These are phyloP conservation scores for Macropodus opercularis DNA, from an alignment of 2,797 vertebrate genomes.

Conservation along the genomic window DNA sequence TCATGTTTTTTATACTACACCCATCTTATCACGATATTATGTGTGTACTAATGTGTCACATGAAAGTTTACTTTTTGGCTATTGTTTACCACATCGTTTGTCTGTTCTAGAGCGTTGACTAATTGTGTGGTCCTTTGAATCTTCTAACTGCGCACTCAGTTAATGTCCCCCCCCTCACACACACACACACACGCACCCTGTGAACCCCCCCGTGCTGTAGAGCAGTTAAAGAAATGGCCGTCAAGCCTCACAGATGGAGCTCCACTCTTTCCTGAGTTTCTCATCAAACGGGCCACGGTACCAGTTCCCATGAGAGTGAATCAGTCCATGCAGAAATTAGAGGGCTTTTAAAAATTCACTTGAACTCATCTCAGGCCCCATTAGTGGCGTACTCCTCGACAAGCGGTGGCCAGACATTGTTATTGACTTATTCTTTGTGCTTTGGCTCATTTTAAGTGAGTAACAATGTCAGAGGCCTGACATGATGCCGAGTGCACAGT, in stretches of 20 bases:
- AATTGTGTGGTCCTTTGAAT: slow-evolving; percentile 61
- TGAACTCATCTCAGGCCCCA: slow-evolving; percentile 73
- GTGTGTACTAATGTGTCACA: slow-evolving; percentile 77
- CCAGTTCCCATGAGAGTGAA: slow-evolving; percentile 66
- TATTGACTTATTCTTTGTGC: slow-evolving; percentile 77
- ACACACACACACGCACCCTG: neutral
- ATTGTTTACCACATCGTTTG: slow-evolving; percentile 60
- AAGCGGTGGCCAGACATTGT: slow-evolving; percentile 61
- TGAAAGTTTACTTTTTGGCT: slow-evolving; percentile 59
- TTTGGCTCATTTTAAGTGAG: slow-evolving; percentile 71
- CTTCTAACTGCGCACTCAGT: slow-evolving; percentile 38
- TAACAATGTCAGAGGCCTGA: slow-evolving; percentile 61
- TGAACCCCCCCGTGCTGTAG: slow-evolving; percentile 38
- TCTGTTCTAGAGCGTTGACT: slow-evolving; percentile 63
- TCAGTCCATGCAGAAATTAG: slow-evolving; percentile 70
- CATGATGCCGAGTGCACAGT: slow-evolving; percentile 46
- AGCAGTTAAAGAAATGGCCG: slow-evolving; percentile 48
- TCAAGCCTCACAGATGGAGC: slow-evolving; percentile 48
- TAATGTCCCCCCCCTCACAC: slow-evolving; percentile 23
- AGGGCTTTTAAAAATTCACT: slow-evolving; percentile 77
- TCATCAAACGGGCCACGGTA: slow-evolving; percentile 49
- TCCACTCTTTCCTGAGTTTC: slow-evolving; percentile 47
- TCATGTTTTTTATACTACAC: slow-evolving; percentile 58
- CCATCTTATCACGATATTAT: slow-evolving; percentile 72
- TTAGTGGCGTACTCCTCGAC: slow-evolving; percentile 61